Base-by-base conservation (phyloP, 2,113 vertebrate genomes). In the Erinaceus europaeus region DNA sequence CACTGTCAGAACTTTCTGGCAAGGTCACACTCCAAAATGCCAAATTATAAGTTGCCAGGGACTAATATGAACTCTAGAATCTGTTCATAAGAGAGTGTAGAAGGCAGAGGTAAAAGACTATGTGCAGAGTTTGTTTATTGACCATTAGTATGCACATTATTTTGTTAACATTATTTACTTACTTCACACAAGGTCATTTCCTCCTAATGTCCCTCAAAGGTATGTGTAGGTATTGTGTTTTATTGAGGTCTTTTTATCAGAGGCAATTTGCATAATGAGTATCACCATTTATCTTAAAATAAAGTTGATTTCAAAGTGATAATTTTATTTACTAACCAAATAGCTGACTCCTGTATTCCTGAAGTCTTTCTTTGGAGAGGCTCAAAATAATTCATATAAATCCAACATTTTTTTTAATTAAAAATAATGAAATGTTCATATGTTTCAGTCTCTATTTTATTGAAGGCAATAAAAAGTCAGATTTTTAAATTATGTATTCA, bases 181-280 rank as follows among this genome's bases (percentile, higher is more conserved):
- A 40, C 46, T 88, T 32, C 50, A 71, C 82, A 69, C 71, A 92
- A 74, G n/a, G 68, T 86, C 69, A 61, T 84, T 84, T 88, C 55
- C 29, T 27, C 36, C 6, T 57, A 62, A 62, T 25, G n/a, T 53
- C 29, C 36, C 40, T 34, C n/a, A 21, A 18, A 81, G 36, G 4
- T 89, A 90, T 89, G 53, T 5, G 3, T 2, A 40, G n/a, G 4
- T 65, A 73, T 34, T 77, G 25, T 48, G 84, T 73, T 53, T 62
- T 34, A 77, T 73, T 71, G 62, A 36, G 52, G 27, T 62, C 15
- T 76, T 74, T 67, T 44, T n/a, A n/a, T 34, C 18, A 59, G 38
- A 83, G 14, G 1, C 9, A 14, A 89, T 92, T 94, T 90, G 11
- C 40, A 64, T 90, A 46, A 38, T 32, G 86, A 68, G 27, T 77